phyloP scores from a whole-genome alignment of 2,888 invertebrate genomes.

The Apeira syringaria region DNA sequence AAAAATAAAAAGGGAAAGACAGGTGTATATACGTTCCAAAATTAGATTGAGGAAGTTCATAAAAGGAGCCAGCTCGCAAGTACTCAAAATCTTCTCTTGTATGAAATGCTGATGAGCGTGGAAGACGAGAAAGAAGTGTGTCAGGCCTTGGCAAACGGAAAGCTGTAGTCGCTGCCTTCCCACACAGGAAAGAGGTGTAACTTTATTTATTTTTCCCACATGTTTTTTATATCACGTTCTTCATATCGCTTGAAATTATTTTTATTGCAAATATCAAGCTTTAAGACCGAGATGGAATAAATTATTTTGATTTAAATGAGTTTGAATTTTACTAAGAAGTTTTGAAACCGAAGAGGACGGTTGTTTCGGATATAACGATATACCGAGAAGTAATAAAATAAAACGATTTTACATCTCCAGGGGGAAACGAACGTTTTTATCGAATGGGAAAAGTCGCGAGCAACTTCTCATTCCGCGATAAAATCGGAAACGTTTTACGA shows the following conservation, averaged over 20 bases:
- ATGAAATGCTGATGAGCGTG: too few relatives aligned
- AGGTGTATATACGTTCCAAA: too few relatives aligned
- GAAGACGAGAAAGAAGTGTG: too few relatives aligned
- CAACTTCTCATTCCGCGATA: constrained; percentile 81
- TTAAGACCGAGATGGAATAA: constrained; percentile 18
- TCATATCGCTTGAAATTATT: not conserved
- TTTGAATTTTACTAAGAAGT: constrained; percentile 59
- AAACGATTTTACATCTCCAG: constrained; percentile 83
- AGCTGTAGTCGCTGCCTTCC: too few relatives aligned
- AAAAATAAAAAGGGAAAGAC: too few relatives aligned
- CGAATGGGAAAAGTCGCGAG: constrained; percentile 80
- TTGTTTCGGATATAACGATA: constrained; percentile 72
- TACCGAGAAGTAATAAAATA: constrained; percentile 83
- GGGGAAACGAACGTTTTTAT: constrained; percentile 79
- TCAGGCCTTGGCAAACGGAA: too few relatives aligned
- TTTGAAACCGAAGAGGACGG: constrained; percentile 56
- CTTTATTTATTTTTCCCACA: too few relatives aligned
- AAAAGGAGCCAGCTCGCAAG: too few relatives aligned
- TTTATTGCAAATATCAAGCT: constrained; percentile 18
- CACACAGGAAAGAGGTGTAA: too few relatives aligned
- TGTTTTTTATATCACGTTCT: too few relatives aligned
- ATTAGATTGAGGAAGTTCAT: too few relatives aligned
- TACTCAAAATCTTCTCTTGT: too few relatives aligned
- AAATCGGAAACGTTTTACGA: constrained; percentile 82
- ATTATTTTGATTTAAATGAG: constrained; percentile 39